These are phyloP conservation scores for Sinocyclocheilus anshuiensis DNA, from an alignment of 2,113 vertebrate genomes.

Conservation along the genomic window DNA sequence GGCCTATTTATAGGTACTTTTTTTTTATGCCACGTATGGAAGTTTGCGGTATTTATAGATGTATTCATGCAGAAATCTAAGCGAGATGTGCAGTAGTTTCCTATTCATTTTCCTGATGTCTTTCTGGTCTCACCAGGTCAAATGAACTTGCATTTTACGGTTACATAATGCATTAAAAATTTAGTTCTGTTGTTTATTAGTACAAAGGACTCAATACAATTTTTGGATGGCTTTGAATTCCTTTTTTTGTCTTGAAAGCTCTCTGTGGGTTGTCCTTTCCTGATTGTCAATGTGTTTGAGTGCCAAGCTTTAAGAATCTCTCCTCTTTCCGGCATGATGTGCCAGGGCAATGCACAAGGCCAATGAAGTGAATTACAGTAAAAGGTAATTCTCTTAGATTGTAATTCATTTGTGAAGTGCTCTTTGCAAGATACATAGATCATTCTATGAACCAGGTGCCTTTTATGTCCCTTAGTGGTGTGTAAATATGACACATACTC, in stretches of 20 bases:
- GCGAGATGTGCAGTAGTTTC: background rate
- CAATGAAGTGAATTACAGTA: background rate
- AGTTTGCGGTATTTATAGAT: constrained; percentile 23
- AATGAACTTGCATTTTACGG: background rate
- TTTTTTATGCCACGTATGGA: background rate
- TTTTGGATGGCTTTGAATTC: background rate
- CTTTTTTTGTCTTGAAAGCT: background rate
- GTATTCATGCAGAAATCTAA: background rate
- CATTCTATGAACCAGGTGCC: background rate
- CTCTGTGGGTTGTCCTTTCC: background rate
- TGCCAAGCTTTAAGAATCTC: background rate
- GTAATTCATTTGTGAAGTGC: background rate
- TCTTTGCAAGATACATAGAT: background rate
- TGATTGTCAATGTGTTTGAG: background rate
- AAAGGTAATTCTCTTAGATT: background rate
- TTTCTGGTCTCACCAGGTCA: background rate
- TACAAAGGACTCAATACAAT: background rate
- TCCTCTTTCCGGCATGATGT: background rate
- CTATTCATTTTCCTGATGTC: background rate
- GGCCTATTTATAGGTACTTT: constrained; percentile 31
- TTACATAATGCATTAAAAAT: background rate
- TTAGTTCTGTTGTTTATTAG: background rate
- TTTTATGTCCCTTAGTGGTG: background rate
- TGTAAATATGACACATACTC: background rate
- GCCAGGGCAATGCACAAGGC: background rate